These are phyloP conservation scores for Ammospiza caudacuta DNA, from an alignment of 2,113 vertebrate species.

Conservation along the genomic window DNA sequence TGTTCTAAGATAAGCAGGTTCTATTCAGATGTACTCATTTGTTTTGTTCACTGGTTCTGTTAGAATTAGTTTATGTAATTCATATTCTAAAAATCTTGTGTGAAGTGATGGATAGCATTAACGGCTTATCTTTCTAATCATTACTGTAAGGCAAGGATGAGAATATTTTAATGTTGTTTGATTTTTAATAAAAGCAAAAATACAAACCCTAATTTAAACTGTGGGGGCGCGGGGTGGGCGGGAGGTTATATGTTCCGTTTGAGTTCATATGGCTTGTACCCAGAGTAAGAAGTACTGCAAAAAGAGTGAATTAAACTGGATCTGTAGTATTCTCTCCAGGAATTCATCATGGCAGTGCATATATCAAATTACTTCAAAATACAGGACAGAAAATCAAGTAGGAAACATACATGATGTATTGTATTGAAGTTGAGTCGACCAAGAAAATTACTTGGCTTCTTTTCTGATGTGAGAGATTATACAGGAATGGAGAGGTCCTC, in stretches of 20 bases:
- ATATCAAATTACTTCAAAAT: background rate
- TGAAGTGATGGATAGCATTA: background rate
- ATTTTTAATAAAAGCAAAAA: background rate
- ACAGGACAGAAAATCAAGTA: background rate
- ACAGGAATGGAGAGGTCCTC: background rate
- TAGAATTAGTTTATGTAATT: background rate
- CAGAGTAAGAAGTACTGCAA: background rate
- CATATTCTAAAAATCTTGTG: background rate
- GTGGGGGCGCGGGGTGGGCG: rapidly evolving
- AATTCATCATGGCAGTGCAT: background rate
- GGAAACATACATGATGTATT: background rate
- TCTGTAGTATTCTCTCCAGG: background rate
- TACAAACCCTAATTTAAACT: background rate
- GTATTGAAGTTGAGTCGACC: background rate
- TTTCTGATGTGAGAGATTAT: background rate
- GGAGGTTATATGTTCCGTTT: rapidly evolving
- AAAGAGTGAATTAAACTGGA: background rate
- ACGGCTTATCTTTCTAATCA: background rate
- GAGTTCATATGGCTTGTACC: background rate
- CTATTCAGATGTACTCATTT: background rate
- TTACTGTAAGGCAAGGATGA: background rate
- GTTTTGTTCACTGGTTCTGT: background rate
- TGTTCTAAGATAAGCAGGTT: background rate
- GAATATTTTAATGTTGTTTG: background rate
- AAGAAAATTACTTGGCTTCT: background rate